Evolutionary conservation across 2,113 vertebrate species (phyloP), one percentile per base, ranked within the genome.

Genomic region (Macaca mulatta): DNA sequence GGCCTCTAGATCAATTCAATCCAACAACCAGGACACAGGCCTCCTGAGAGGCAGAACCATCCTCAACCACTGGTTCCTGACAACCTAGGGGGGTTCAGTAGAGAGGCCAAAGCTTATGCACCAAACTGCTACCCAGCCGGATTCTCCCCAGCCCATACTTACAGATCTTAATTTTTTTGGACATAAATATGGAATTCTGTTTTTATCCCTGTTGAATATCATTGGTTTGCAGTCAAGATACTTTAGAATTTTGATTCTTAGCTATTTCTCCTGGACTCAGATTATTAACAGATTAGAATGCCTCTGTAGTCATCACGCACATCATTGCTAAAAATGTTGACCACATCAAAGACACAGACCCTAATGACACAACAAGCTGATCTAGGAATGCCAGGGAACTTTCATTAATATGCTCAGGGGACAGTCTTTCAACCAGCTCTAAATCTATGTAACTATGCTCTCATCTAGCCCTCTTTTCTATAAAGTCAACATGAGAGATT

Each of bases 221-320:
- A 3, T 77, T 57, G 2, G 3, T 48, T 69, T 85, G 32, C 23
- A 5, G 11, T 38, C 69, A 72, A 67, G 61, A 30, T 55, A 80
- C 8, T 93, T 96, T 75, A 45, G 61, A 72, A 38, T 79, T n/a
- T 59, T 70, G 38, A 70, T 57, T 79, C 38, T 64, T 90, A 50
- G 50, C 22, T 75, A 16, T 95, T 84, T 90, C 70, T 95, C 78
- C 64, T 78, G 14, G 40, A 82, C 48, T 43, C 35, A 23, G 52
- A 77, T 67, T 72, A 87, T 75, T 59, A 92, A 61, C 0, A 45
- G 43, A 64, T 70, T 20, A 87, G 61, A 79, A 52, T 12, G 10
- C n/a, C 18, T 4, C 30, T 67, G 50, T 1, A 43, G 38, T 64
- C 69, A 52, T 45, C 77, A 88, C 22, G 18, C 18, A 77, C 50